Base-by-base conservation (phyloP, 2,113 vertebrate genomes). In the Heterotis niloticus region DNA sequence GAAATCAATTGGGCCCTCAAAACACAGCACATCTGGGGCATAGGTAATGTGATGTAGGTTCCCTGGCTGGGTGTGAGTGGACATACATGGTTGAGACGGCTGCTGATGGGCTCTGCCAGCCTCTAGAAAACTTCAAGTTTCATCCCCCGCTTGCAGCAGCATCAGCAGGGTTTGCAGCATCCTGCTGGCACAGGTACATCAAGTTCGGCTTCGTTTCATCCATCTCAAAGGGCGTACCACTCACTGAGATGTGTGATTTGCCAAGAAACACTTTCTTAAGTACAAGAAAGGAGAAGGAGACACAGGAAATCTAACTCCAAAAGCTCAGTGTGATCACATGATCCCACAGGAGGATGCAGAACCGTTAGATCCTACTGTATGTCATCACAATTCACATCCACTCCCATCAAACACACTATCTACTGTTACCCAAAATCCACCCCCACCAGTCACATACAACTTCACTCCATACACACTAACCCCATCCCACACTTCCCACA, bases 201-300 rank as follows among this genome's bases (percentile, higher is more conserved):
- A 11, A 62, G 20, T 20, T 17, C 10, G 14, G 20, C 59, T 62
- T 14, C 20, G 59, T 44, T 44, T 44, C 34, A 62, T 62, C 59
- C 59, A 3, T 20, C 20, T 14, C 59, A 62, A 62, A 62, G 59
- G 59, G 59, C 59, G 59, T 62, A 20, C 59, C 20, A 20, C 59
- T 62, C 59, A 62, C 59, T 62, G 59, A 76, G 73, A 71, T 77
- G 34, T 44, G 34, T 44, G 34, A 44, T 44, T 44, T 44, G 72
- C 76, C n/a, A 51, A 79, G 78, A 82, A 77, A 76, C 76, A 16
- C 60, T 52, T 76, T 44, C 34, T 44, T 80, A 79, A 84, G 79
- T 76, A 79, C 70, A 67, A 68, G 78, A 78, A 77, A 29, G 59
- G 13, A 72, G 26, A 44, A 44, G 34, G 34, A 44, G 34, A 44